Percentiles rank a stretch among this genome's conserved stretches.
Evolutionary conservation across 2,113 vertebrate species (phyloP).

Genomic region (Artemisiospiza belli): DNA sequence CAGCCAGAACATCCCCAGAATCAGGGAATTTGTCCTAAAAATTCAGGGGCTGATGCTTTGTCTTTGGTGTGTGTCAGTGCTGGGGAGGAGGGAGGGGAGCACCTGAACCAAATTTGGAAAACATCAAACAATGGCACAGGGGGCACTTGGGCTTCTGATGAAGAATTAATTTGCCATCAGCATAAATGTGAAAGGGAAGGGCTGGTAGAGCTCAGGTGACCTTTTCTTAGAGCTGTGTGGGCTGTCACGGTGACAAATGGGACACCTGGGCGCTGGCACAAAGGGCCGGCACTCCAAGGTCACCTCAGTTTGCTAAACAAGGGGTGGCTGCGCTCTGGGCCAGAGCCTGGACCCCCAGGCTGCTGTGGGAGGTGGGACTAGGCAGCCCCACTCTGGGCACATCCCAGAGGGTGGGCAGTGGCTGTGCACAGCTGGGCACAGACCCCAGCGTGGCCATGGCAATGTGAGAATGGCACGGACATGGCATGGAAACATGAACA

Average conservation of each 20-base stretch:
- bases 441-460: fast-evolving
- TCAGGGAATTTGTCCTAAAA: conserved; percentile 15
- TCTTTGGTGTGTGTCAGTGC: neutral
- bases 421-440: fast-evolving
- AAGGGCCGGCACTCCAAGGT: neutral
- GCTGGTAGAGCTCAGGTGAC: conserved; percentile 34
- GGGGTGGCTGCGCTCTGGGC: neutral
- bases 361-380: neutral
- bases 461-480: fast-evolving
- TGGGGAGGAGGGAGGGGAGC: neutral
- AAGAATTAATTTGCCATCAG: conserved; percentile 23
- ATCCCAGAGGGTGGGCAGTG: neutral
- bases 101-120: neutral
- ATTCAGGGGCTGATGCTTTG: neutral
- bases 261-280: neutral
- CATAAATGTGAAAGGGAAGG: conserved; percentile 40
- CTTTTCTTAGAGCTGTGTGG: conserved; percentile 2
- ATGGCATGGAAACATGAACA: too few relatives aligned
- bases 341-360: fast-evolving
- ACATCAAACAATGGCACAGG: neutral
- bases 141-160: neutral
- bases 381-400: neutral
- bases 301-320: neutral
- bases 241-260: neutral
- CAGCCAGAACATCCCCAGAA: neutral